Evolutionary conservation across 1,140 invertebrate genomes (phyloP).

Genomic region (Pogonomyrmex californicus): DNA sequence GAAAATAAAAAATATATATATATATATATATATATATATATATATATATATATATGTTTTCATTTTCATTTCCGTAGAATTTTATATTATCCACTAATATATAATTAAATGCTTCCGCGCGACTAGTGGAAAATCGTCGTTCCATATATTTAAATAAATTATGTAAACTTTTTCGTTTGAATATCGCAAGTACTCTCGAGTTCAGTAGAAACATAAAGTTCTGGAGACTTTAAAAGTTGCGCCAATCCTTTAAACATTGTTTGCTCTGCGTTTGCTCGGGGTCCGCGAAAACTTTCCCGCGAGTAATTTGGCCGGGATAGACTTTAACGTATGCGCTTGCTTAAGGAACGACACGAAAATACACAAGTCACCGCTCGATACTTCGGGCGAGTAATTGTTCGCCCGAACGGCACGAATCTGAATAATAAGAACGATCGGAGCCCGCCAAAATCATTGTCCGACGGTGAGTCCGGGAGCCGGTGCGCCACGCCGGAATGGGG

Average conservation of each 20-base stretch:
- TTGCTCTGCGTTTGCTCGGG: slow-evolving; percentile 7
- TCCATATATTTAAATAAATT: slow-evolving; percentile 31
- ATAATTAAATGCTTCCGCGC: not conserved
- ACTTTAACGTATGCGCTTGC: not conserved
- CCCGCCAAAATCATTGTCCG: not conserved
- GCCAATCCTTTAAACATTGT: slow-evolving; percentile 45
- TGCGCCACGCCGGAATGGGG: slow-evolving; percentile 12
- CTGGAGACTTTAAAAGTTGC: slow-evolving; percentile 9
- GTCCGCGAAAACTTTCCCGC: slow-evolving; percentile 10
- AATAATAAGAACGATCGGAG: slow-evolving; percentile 35
- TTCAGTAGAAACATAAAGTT: not conserved
- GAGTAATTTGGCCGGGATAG: slow-evolving; percentile 1
- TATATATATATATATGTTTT: not conserved
- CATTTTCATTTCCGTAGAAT: not conserved
- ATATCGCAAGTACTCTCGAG: slow-evolving; percentile 9
- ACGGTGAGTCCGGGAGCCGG: not conserved
- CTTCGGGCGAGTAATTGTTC: not conserved
- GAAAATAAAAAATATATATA: too few relatives aligned
- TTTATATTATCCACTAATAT: not conserved
- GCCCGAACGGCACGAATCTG: not conserved
- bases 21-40: too few relatives aligned
- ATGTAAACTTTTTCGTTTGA: slow-evolving; percentile 15
- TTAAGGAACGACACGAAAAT: slow-evolving; percentile 13
- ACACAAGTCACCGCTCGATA: slow-evolving; percentile 1
- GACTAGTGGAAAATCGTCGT: not conserved